Evolutionary conservation across 2,797 vertebrate genomes (phyloP).

Genomic region (Cyprinodon diabolis): DNA sequence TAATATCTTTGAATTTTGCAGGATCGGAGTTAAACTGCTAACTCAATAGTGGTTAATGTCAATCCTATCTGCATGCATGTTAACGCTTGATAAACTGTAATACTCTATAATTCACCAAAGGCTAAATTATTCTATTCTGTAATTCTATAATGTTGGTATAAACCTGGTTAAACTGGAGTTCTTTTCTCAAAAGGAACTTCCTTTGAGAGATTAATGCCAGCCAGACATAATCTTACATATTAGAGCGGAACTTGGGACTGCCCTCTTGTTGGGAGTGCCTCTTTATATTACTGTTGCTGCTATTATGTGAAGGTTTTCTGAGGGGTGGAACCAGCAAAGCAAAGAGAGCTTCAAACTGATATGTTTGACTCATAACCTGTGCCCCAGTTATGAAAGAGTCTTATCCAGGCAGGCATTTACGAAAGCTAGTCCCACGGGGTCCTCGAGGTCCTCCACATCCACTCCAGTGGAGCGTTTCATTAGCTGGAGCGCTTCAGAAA

Average conservation of each 20-base stretch:
- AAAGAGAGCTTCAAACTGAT: slow-evolving; percentile 22
- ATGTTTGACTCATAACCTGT: slow-evolving; percentile 49
- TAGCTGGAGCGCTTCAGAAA: slow-evolving; percentile 30
- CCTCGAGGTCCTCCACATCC: slow-evolving; percentile 53
- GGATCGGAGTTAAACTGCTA: too few relatives aligned
- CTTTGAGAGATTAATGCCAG: neutral
- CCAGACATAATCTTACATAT: neutral
- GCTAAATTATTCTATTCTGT: neutral
- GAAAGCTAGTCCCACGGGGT: slow-evolving; percentile 53
- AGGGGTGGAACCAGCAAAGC: slow-evolving; percentile 20
- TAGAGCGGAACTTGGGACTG: neutral
- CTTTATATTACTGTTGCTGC: neutral
- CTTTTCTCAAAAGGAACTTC: neutral
- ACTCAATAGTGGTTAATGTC: too few relatives aligned
- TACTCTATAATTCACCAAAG: too few relatives aligned
- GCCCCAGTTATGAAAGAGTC: slow-evolving; percentile 45
- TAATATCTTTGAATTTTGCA: too few relatives aligned
- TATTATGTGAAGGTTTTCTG: neutral
- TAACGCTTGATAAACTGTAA: too few relatives aligned
- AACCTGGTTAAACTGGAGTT: neutral
- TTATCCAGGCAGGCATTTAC: slow-evolving; percentile 52
- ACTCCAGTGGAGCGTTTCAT: slow-evolving; percentile 52
- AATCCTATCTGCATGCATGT: too few relatives aligned
- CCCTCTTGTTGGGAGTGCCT: neutral
- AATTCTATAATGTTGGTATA: neutral